Percentiles rank a stretch among this genome's conserved stretches.
These are phyloP conservation scores for Arenaria interpres DNA, from an alignment of 2,113 vertebrate species.

Conservation along the genomic window DNA sequence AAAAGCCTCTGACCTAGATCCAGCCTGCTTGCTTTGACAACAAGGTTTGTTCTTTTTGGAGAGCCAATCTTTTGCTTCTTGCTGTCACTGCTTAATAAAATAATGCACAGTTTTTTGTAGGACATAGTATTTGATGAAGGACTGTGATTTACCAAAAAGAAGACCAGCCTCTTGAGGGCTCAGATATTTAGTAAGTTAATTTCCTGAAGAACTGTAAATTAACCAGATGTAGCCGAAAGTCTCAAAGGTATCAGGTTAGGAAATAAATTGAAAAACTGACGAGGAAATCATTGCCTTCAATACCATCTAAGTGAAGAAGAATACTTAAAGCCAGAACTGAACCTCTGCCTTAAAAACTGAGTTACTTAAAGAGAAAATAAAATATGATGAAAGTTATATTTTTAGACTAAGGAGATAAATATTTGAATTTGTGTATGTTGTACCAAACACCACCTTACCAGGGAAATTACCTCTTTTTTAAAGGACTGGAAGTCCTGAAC, in stretches of 20 bases:
- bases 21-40: not conserved
- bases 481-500: not conserved
- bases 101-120: not conserved
- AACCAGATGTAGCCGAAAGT: not conserved
- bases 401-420: not conserved
- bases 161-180: not conserved
- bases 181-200: not conserved
- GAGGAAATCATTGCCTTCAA: not conserved
- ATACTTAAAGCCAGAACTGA: not conserved
- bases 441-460: not conserved
- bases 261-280: not conserved
- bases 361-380: not conserved
- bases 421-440: not conserved
- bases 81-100: constrained; percentile 2
- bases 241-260: not conserved
- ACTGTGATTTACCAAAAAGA: not conserved
- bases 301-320: not conserved
- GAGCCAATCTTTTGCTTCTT: not conserved
- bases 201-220: not conserved
- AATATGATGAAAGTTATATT: not conserved
- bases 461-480: not conserved
- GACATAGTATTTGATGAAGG: not conserved
- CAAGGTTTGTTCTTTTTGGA: not conserved
- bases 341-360: not conserved
- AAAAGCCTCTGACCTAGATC: constrained; percentile 20